Conservation (phyloP, 2,797 vertebrate species). For the Silurus aristotelis region DNA sequence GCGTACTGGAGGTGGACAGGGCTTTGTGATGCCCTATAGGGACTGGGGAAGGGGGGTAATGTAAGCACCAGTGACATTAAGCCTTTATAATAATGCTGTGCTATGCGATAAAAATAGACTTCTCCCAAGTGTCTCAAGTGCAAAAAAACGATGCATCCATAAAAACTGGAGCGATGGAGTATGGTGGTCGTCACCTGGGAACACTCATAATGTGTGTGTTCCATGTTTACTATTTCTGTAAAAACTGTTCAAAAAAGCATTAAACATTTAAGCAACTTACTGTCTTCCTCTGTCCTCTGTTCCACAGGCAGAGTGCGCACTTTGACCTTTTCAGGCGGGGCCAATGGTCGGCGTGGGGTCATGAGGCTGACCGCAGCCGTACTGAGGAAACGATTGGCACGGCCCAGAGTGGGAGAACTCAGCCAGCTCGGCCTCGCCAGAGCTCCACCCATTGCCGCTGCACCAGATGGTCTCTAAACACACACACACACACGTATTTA, state of each 20-base stretch:
- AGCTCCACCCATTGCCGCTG: constrained; percentile 85
- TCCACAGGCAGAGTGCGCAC: constrained; percentile 88
- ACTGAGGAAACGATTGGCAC: constrained; percentile 94
- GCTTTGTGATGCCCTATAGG: constrained; percentile 32
- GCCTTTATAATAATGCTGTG: constrained; percentile 28
- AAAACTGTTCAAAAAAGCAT: background rate
- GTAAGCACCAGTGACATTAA: constrained; percentile 33
- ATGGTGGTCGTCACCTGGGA: too few relatives aligned
- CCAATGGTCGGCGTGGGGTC: constrained; percentile 88
- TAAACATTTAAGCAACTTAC: constrained; percentile 75
- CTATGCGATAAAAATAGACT: constrained; percentile 35
- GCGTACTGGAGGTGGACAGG: constrained; percentile 21
- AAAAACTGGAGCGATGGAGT: background rate
- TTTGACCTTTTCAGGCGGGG: constrained; percentile 88
- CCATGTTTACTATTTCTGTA: background rate
- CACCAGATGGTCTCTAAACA: constrained; percentile 82
- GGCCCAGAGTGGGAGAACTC: constrained; percentile 92
- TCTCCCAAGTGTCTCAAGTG: background rate
- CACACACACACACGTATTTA: constrained; percentile 15
- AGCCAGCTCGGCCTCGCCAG: constrained; percentile 91
- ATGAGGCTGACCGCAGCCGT: constrained; percentile 94
- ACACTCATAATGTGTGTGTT: background rate
- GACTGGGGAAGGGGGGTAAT: constrained; percentile 12
- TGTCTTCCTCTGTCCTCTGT: constrained; percentile 93
- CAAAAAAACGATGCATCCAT: background rate